Conservation (phyloP, 2,113 vertebrate genomes). For the Megaceryle torquata region DNA sequence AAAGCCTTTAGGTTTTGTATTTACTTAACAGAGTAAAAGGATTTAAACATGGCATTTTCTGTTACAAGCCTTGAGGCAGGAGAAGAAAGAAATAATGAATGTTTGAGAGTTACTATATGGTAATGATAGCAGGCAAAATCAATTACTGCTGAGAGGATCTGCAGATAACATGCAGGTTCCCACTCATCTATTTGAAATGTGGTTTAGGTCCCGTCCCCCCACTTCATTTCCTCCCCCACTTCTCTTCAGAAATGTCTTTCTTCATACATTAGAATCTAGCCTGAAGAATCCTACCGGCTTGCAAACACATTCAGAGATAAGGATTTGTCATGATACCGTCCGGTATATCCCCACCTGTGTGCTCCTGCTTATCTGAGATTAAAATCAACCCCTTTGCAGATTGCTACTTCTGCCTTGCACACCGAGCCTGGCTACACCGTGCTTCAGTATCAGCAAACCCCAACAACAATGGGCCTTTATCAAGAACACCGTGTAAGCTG, state of each 20-base stretch:
- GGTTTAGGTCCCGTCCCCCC: background rate
- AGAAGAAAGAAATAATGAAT: slow-evolving; percentile 50
- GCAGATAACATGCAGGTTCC: slow-evolving; percentile 32
- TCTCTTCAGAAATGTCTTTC: slow-evolving; percentile 15
- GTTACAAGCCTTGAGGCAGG: slow-evolving; percentile 29
- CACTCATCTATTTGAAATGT: background rate
- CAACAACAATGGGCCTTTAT: background rate
- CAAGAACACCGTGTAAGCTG: background rate
- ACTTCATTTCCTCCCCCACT: background rate
- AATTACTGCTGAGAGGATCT: slow-evolving; percentile 45
- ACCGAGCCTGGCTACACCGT: background rate
- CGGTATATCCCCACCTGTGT: background rate
- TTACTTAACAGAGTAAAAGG: slow-evolving; percentile 49
- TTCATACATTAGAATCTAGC: background rate
- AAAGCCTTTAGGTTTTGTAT: slow-evolving; percentile 32
- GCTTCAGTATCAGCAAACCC: background rate
- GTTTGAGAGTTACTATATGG: slow-evolving; percentile 34
- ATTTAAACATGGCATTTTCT: slow-evolving; percentile 13
- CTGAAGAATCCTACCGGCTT: background rate
- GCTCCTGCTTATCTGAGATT: background rate
- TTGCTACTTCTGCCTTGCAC: background rate
- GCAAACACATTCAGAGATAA: background rate
- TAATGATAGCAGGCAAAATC: slow-evolving; percentile 62
- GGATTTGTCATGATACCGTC: background rate
- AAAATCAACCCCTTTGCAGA: slow-evolving; percentile 30